Base-by-base conservation (phyloP, 2,888 invertebrate genomes). In the Criorhina ranunculi region DNA sequence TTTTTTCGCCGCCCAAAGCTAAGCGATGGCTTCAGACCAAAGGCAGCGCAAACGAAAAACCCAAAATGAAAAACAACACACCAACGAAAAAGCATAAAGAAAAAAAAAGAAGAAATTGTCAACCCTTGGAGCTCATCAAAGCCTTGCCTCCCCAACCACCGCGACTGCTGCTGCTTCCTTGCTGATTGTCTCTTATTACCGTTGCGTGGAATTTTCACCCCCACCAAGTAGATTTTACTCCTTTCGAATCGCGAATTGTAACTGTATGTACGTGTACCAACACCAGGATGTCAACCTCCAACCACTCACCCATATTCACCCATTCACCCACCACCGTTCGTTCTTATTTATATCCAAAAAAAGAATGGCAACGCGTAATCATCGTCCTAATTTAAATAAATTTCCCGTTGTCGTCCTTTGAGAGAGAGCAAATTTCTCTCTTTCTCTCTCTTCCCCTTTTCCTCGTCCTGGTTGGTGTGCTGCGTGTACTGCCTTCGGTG, bases 361-460 rank as follows among this genome's bases (percentile, higher is more conserved):
- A 75, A 80, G 46, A 86, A 80, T 70, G 42, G 70, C 76, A 79
- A 64, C 80, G 77, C 86, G 88, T 87, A 88, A 88, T 88, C 88
- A 88, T 88, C 88, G 87, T 87, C 87, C 88, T 88, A 88, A 88
- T 88, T 88, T 88, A 87, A 88, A 88, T 88, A 88, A 87, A 87
- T 87, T 87, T 83, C 86, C 82, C 88, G 87, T 69, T 64, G 69
- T 69, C 62, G 69, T 79, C 73, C 75, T 79, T 75, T 75, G 69
- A 64, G 64, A 85, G 75, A 55, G 55, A 46, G 29, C 57, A 1
- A 12, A 35, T 79, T 31, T 42, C 33, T 66, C 15, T 33, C 42
- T 35, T 12, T 59, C 49, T 55, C 15, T 40, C 40, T 31, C 9
- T 12, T 33, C 40, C 35, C 40, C 35, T 37, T 19, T 1, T 24